Evolutionary conservation across 2,888 invertebrate species (phyloP), one percentile per base, ranked within the genome.

Genomic region (Auanema freiburgensis): DNA sequence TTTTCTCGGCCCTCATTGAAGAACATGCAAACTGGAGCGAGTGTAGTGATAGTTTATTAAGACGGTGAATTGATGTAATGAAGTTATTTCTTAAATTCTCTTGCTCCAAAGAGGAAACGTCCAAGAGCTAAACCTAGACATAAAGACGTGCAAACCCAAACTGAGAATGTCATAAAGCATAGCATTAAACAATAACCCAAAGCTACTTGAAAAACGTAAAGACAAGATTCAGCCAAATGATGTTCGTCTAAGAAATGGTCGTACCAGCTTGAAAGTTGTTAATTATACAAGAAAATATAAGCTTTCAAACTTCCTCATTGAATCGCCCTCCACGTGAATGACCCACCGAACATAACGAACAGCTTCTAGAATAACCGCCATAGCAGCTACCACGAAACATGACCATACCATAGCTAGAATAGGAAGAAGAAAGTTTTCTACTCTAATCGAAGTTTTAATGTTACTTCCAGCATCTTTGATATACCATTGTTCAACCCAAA

Each of bases 141-240:
- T 14, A 71, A 66, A 8, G 81, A 74, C 6, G 79, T 24, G n/a
- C 79, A 74, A 1, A 83, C 59, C 79, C 81, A 81, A 12, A 62
- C 69, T 40, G 79, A 79, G 58, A 81, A 81, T 11, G 80, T 81
- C 81, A 81, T 81, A 63, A 81, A 79, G 57, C 74, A 69, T 21
- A 81, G 71, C 81, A 81, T 81, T 50, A 83, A 65, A 51, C 74
- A 55, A 63, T 81, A 81, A 60, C 73, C 63, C 53, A 81, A 57
- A 16, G 63, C 44, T 43, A 68, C 42, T 56, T 65, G 57, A 49
- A 61, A 56, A 33, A 33, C 33, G 8, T 33, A 33, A 33, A 33
- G 33, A 33, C 33, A 33, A 5, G 33, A 33, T 8, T 33, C 33
- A 33, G 33, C 33, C 33, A 33, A 33, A 33, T 33, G 33, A 33